Conservation (phyloP, 1,140 invertebrate genomes). For the Forficula auricularia region DNA sequence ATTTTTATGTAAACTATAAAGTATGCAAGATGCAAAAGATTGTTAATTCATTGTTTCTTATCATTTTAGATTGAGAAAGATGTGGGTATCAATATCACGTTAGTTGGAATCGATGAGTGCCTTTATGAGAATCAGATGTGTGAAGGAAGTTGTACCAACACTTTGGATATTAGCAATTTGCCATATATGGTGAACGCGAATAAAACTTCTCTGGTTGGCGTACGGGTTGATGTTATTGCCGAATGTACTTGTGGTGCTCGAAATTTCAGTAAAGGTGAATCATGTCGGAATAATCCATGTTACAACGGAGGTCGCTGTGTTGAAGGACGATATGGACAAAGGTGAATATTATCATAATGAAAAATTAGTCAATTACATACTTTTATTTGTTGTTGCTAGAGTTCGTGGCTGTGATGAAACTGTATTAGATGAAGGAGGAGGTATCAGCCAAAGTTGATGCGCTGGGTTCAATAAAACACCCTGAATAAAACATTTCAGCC, state of each 20-base stretch:
- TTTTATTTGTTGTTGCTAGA: no score
- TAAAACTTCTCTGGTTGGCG: conserved; percentile 83
- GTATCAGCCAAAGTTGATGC: no score
- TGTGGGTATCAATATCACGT: conserved; percentile 87
- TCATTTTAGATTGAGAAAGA: conserved; percentile 62
- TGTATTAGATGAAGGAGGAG: background rate
- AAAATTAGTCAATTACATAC: background rate
- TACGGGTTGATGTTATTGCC: conserved; percentile 70
- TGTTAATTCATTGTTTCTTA: background rate
- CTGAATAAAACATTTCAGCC: no score
- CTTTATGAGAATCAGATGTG: conserved; percentile 87
- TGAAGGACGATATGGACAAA: conserved; percentile 68
- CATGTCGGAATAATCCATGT: conserved; percentile 76
- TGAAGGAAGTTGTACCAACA: conserved; percentile 89
- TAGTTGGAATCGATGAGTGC: conserved; percentile 96
- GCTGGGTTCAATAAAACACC: no score
- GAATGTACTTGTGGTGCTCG: conserved; percentile 82
- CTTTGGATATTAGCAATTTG: conserved; percentile 66
- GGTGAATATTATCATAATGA: conserved; percentile 36
- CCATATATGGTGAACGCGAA: conserved; percentile 95
- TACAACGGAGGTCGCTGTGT: conserved; percentile 88
- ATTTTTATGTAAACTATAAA: conserved; percentile 1
- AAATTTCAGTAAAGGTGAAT: conserved; percentile 76
- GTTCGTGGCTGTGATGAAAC: background rate
- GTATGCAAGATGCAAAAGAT: background rate